A percentile compares a stretch with the other conserved stretches of the same genome.
phyloP scores from a whole-genome alignment of 2,888 invertebrate genomes.

The Volucella bombylans region DNA sequence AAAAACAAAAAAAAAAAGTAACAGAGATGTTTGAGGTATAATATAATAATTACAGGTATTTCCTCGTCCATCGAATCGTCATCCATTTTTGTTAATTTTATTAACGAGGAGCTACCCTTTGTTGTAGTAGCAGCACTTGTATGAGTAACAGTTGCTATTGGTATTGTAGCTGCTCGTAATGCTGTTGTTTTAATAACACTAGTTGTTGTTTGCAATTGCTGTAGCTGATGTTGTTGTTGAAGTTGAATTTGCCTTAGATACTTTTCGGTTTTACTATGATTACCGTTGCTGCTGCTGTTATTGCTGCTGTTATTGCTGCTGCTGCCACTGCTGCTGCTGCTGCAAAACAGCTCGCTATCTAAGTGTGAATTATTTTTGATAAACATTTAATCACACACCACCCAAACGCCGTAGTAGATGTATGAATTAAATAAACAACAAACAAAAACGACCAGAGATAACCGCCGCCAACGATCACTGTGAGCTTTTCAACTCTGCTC shows the following conservation, averaged over 20 bases:
- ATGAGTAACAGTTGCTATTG: slow-evolving; percentile 74
- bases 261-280: slow-evolving; percentile 51
- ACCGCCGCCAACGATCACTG: too few relatives aligned
- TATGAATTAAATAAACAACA: slow-evolving; percentile 15
- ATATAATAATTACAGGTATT: slow-evolving; percentile 78
- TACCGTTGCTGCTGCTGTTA: slow-evolving; percentile 69
- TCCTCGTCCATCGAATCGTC: slow-evolving; percentile 76
- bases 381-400: slow-evolving; percentile 75
- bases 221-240: slow-evolving; percentile 75
- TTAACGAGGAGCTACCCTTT: slow-evolving; percentile 60
- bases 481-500: too few relatives aligned
- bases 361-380: slow-evolving; percentile 77
- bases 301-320: slow-evolving; percentile 75
- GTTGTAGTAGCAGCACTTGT: slow-evolving; percentile 65
- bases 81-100: slow-evolving; percentile 73
- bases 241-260: slow-evolving; percentile 68
- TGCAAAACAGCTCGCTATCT: slow-evolving; percentile 75
- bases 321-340: slow-evolving; percentile 74
- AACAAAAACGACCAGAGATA: not conserved
- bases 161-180: slow-evolving; percentile 73
- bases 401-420: slow-evolving; percentile 41
- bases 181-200: slow-evolving; percentile 74
- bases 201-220: slow-evolving; percentile 70
- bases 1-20: slow-evolving; percentile 5
- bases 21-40: slow-evolving; percentile 35